Evolutionary conservation across 2,113 vertebrate species (phyloP).

Genomic region (Melanocharis versteri): DNA sequence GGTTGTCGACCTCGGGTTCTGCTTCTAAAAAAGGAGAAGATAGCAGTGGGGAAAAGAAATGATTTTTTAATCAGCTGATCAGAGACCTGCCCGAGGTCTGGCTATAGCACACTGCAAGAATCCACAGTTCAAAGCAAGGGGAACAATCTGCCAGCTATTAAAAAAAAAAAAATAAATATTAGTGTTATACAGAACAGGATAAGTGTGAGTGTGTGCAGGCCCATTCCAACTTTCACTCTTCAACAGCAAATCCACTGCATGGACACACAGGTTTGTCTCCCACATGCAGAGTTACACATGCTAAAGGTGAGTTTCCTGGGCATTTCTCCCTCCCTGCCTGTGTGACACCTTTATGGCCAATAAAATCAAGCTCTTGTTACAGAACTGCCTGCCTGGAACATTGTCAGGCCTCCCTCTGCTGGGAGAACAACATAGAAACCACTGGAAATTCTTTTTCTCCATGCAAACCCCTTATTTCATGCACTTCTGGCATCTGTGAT

Average conservation of each 20-base stretch:
- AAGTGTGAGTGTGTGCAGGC: not conserved
- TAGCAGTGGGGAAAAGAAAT: constrained; percentile 42
- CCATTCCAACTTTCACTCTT: constrained; percentile 50
- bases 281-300: constrained; percentile 70
- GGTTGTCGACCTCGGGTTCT: constrained; percentile 88
- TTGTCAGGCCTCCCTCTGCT: not conserved
- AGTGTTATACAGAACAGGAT: not conserved
- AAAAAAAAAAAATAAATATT: not conserved
- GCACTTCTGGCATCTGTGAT: not conserved
- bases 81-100: constrained; percentile 10
- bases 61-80: not conserved
- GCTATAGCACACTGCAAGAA: constrained; percentile 7
- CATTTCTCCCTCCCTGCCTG: constrained; percentile 37
- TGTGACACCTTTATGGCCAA: not conserved
- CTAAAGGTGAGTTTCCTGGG: constrained; percentile 59
- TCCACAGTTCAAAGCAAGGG: constrained; percentile 48
- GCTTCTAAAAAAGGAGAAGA: constrained; percentile 79
- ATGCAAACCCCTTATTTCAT: not conserved
- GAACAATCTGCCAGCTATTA: constrained; percentile 48
- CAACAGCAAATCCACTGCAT: constrained; percentile 41
- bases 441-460: not conserved
- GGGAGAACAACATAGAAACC: not conserved
- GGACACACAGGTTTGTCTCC: constrained; percentile 1
- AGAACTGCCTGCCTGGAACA: constrained; percentile 4
- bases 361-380: constrained; percentile 35